Evolutionary conservation across 2,888 invertebrate genomes (phyloP), one percentile per base, ranked within the genome.

Genomic region (Proisotoma minuta): DNA sequence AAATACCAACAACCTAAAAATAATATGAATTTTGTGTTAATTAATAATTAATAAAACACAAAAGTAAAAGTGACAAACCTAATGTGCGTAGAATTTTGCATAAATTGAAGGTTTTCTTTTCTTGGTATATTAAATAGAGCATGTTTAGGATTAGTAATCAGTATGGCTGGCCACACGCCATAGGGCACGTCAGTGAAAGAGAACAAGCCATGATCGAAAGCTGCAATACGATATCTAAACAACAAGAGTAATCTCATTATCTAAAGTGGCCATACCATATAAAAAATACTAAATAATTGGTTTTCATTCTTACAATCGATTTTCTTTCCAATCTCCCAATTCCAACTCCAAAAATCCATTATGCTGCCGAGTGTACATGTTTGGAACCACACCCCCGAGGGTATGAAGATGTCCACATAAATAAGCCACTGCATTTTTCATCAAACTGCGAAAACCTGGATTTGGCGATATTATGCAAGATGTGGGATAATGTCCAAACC

Each of bases 401-500:
- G 87, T 87, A 78, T 95, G 95, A 72, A 92, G 84, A 80, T 95
- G 95, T 0, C 95, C 95, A 78, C 92, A 92, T 23, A 94, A 79
- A 79, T 93, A 94, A 0, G 84, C 90, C 74, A 87, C 81, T 54
- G 87, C 85, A 57, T 81, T 82, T 49, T 78, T 61, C 69, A 73
- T 84, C 34, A 87, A 74, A 47, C 82, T 76, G 48, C 85, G 78
- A 18, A 86, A 73, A 62, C 78, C 79, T 58, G 82, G 80, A 34
- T 77, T 76, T 12, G 84, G 78, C 1, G 87, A 80, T 43, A 90
- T 78, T 73, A 94, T 89, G 72, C 89, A 87, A 3, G 93, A 92
- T 22, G 92, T 90, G 2, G 95, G 93, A 78, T 93, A 94, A 78
- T 95, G 95, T 1, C 91, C 93, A 79, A 92, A 94, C 84, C 87